A percentile compares a stretch with the other conserved stretches of the same genome.
phyloP scores from a whole-genome alignment of 2,113 vertebrate genomes.

The Elephantulus edwardii region DNA sequence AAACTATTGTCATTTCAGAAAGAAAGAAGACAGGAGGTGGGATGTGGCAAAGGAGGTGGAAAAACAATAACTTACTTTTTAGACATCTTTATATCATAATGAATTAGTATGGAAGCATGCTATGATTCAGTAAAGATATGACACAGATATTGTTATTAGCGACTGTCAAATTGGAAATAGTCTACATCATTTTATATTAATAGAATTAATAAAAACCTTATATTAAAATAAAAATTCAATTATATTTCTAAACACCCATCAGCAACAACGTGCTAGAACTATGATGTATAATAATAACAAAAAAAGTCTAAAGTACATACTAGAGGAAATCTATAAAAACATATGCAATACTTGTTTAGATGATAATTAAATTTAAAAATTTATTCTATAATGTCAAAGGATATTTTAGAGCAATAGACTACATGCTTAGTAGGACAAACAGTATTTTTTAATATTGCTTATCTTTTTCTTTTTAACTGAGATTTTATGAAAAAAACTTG shows the following conservation, averaged over 20 bases:
- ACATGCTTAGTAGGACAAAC: no score
- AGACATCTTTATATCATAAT: neutral
- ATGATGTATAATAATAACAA: neutral
- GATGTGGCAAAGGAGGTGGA: neutral
- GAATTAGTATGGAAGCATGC: slow-evolving; percentile 6
- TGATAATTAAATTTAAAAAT: neutral
- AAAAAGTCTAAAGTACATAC: neutral
- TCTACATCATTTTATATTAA: slow-evolving; percentile 9
- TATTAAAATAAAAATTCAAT: neutral
- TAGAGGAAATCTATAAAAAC: neutral
- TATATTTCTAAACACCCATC: slow-evolving; percentile 22
- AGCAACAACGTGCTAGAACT: neutral
- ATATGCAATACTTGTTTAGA: neutral
- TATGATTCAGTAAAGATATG: neutral
- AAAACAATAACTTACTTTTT: neutral
- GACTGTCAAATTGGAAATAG: slow-evolving; percentile 5
- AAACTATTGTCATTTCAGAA: neutral
- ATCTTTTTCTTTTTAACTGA: no score
- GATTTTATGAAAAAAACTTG: no score
- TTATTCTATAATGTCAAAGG: neutral
- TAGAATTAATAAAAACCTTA: slow-evolving; percentile 29
- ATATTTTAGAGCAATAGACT: neutral
- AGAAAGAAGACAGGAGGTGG: neutral
- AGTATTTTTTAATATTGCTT: no score
- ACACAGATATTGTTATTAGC: neutral